Evolutionary conservation across 2,888 invertebrate species (phyloP).

Genomic region (Chydorus sphaericus): DNA sequence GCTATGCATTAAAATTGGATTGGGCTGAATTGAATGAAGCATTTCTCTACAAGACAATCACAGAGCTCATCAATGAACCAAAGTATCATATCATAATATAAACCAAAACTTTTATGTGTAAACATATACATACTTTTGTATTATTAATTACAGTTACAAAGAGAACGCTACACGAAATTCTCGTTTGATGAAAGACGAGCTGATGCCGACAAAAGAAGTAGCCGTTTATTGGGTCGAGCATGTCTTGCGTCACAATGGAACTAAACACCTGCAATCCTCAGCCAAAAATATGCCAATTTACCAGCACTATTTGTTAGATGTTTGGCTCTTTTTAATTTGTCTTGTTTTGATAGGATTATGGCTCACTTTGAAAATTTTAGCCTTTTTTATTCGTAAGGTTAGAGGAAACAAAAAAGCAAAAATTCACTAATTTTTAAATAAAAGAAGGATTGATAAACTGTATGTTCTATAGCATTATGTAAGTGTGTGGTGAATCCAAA

Average conservation of each 20-base stretch:
- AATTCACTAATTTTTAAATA: no score
- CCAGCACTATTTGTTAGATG: neutral
- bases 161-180: neutral
- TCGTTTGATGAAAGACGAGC: neutral
- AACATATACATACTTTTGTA: neutral
- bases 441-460: no score
- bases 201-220: neutral
- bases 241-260: slow-evolving; percentile 4
- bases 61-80: neutral
- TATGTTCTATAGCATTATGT: no score
- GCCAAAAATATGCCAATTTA: neutral
- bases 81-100: neutral
- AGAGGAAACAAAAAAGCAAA: neutral
- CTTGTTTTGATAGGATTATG: neutral
- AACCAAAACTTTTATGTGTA: neutral
- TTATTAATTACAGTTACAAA: neutral
- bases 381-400: neutral
- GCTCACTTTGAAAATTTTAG: neutral
- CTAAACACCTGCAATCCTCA: neutral
- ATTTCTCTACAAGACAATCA: neutral
- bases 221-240: slow-evolving; percentile 5
- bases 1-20: neutral
- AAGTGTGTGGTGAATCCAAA: no score
- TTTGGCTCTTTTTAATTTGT: neutral
- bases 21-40: neutral